Percentiles rank a stretch among this genome's conserved stretches.
phyloP scores from a whole-genome alignment of 2,113 vertebrate genomes.

The Carassius auratus region DNA sequence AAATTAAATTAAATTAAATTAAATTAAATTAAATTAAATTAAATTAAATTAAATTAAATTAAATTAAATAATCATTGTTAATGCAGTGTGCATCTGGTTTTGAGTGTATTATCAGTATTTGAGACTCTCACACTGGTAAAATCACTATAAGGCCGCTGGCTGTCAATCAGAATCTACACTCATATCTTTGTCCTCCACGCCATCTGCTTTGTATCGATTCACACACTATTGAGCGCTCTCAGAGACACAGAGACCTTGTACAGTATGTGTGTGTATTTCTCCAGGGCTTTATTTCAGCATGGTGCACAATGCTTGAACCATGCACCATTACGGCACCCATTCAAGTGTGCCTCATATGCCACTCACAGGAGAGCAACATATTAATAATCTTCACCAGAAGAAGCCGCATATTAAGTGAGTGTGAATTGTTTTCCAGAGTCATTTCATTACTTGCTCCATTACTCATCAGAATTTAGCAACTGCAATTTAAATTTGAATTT shows the following conservation, averaged over 20 bases:
- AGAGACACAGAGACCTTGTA: background rate
- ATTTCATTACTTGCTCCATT: slow-evolving; percentile 48
- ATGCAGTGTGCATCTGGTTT: background rate
- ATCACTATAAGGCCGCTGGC: background rate
- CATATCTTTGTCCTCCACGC: slow-evolving; percentile 25
- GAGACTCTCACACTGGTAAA: background rate
- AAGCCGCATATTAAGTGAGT: slow-evolving; percentile 23
- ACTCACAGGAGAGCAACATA: slow-evolving; percentile 9
- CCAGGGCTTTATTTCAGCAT: background rate
- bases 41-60: too few relatives aligned
- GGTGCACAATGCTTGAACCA: slow-evolving; percentile 3
- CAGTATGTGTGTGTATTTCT: slow-evolving; percentile 19
- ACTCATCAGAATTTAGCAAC: slow-evolving; percentile 35
- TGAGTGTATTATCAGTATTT: background rate
- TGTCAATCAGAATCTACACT: background rate
- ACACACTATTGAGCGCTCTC: background rate
- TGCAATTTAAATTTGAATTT: slow-evolving; percentile 34
- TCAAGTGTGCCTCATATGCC: background rate
- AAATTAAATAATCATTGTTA: too few relatives aligned
- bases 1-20: too few relatives aligned
- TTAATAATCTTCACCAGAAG: slow-evolving; percentile 13
- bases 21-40: too few relatives aligned
- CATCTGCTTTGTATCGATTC: slow-evolving; percentile 30
- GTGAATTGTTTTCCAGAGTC: slow-evolving; percentile 41
- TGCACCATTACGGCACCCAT: slow-evolving; percentile 5